phyloP scores from a whole-genome alignment of 2,797 vertebrate genomes.

The Tapirus indicus region DNA sequence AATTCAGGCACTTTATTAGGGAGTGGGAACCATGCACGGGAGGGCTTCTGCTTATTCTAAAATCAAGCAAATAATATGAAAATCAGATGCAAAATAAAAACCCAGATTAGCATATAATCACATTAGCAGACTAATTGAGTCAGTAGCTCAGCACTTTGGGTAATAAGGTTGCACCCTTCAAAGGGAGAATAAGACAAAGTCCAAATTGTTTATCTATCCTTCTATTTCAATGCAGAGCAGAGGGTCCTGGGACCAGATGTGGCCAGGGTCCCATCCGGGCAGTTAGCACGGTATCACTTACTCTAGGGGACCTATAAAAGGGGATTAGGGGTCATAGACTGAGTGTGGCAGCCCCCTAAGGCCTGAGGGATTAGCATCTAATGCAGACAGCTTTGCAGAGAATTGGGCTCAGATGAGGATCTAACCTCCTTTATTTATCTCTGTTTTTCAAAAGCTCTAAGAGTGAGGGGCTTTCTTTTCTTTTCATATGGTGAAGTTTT shows the following conservation, averaged over 20 bases:
- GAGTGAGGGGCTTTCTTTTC: neutral
- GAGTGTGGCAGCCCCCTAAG: slow-evolving; percentile 77
- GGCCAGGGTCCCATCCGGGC: slow-evolving; percentile 83
- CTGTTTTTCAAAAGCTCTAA: slow-evolving; percentile 58
- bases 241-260: slow-evolving; percentile 82
- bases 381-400: slow-evolving; percentile 87
- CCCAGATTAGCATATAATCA: slow-evolving; percentile 80
- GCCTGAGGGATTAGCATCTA: slow-evolving; percentile 92
- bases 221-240: slow-evolving; percentile 66
- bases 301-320: slow-evolving; percentile 80
- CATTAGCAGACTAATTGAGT: slow-evolving; percentile 75
- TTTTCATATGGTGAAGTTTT: neutral
- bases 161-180: slow-evolving; percentile 57
- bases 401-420: slow-evolving; percentile 78
- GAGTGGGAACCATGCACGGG: neutral
- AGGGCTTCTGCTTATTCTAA: slow-evolving; percentile 60
- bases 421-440: slow-evolving; percentile 75
- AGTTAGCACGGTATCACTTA: slow-evolving; percentile 85
- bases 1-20: neutral
- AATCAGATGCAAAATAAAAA: slow-evolving; percentile 70
- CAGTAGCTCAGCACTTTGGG: slow-evolving; percentile 65
- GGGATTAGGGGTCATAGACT: slow-evolving; percentile 84
- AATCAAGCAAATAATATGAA: slow-evolving; percentile 76
- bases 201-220: slow-evolving; percentile 80
- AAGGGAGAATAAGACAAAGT: slow-evolving; percentile 71